Conservation (phyloP, 2,113 vertebrate genomes). For the Paraplagusia blochii region DNA sequence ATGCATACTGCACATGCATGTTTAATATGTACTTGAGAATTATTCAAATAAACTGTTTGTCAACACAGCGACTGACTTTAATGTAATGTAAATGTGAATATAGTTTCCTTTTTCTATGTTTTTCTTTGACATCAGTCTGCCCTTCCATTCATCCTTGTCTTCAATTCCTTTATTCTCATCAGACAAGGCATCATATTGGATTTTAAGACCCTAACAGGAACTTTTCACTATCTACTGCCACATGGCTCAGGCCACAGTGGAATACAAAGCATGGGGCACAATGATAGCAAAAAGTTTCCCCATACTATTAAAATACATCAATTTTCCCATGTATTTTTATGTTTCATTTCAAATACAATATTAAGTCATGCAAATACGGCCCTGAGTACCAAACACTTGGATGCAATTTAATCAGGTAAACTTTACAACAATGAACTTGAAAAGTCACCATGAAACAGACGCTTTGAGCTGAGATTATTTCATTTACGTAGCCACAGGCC, state of each 20-base stretch:
- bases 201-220: constrained; percentile 11
- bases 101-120: neutral
- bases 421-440: constrained; percentile 58
- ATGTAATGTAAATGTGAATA: neutral
- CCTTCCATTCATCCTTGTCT: constrained; percentile 14
- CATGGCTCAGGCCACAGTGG: neutral
- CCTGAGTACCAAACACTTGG: neutral
- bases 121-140: neutral
- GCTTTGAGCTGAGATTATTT: constrained; percentile 71
- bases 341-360: neutral
- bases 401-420: constrained; percentile 68
- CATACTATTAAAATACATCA: no score
- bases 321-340: no score
- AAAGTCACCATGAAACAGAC: constrained; percentile 33
- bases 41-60: no score
- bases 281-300: neutral
- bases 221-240: neutral
- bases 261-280: constrained; percentile 11
- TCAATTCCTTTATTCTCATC: constrained; percentile 43
- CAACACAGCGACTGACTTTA: no score
- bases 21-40: no score
- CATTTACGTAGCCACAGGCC: constrained; percentile 74
- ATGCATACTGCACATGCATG: no score
- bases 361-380: constrained; percentile 23
- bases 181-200: constrained; percentile 49